phyloP scores from a whole-genome alignment of 2,888 invertebrate species.

The Tenthredo scrophulariae region DNA sequence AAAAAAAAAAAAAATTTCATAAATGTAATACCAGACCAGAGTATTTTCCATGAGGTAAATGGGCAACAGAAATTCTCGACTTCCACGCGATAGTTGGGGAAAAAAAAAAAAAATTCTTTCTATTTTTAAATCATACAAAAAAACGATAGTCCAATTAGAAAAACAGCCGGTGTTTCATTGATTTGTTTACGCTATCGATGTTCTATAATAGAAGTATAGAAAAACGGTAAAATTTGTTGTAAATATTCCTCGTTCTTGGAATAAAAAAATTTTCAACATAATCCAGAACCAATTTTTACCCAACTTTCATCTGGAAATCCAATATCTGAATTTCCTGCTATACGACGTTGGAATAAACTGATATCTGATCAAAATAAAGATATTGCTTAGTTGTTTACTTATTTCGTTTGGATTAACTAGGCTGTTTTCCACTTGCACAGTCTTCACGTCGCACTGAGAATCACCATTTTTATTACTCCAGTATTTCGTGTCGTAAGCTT shows the following conservation, averaged over 20 bases:
- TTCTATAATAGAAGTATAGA: background rate
- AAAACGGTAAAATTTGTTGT: background rate
- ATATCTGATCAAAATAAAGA: background rate
- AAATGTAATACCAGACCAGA: background rate
- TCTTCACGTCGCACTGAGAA: background rate
- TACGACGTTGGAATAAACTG: background rate
- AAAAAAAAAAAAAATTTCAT: background rate
- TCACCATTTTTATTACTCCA: background rate
- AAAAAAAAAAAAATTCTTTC: background rate
- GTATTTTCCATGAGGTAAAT: background rate
- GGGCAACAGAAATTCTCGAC: background rate
- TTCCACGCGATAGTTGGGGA: background rate
- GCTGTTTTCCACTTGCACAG: background rate
- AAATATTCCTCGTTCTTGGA: too few relatives aligned
- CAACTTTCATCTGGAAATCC: background rate
- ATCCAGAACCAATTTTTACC: background rate
- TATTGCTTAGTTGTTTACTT: constrained; percentile 25
- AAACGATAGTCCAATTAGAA: background rate
- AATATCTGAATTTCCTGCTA: background rate
- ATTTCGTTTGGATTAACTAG: background rate
- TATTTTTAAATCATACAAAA: background rate
- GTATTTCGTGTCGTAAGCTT: background rate
- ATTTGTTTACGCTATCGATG: background rate
- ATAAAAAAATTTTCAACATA: background rate
- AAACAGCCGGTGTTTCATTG: background rate